Base-by-base conservation (phyloP, 2,113 vertebrate genomes). In the Carassius gibelio region DNA sequence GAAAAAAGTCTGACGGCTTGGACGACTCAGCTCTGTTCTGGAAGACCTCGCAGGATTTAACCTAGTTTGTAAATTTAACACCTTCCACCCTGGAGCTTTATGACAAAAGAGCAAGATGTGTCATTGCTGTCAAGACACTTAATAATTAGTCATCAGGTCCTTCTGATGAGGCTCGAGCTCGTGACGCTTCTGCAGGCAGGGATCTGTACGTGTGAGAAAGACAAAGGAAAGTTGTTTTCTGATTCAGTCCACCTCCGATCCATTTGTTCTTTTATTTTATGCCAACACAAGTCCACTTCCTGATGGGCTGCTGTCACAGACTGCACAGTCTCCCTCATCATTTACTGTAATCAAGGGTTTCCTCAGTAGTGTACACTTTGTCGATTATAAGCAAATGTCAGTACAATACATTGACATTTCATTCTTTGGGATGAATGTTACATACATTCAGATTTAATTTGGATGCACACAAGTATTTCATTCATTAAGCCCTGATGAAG, bases 171-270 rank as follows among this genome's bases (percentile, higher is more conserved):
- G 34, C 66, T 69, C 2, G 36, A 69, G 68, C 14, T 69, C 3
- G 34, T 36, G 66, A 19, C 19, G 9, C 26, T 68, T 68, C 64
- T 34, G 64, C 14, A 1, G 14, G 5, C 62, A 68, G 50, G 87
- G 62, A 90, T 83, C 80, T 90, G 42, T 77, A 86, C 79, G 88
- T 23, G 80, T 68, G 62, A 69, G 45, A 69, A 50, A 81, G 62
- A 81, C 21, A 81, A 57, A 75, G 75, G 8, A 75, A 77, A 61
- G 26, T 45, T 30, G 1, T 23, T 21, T 42, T 57, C 38, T 30
- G 21, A 48, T 71, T 71, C 42, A 57, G 64, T 55, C 48, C 81
- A 82, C 64, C 48, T 71, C 30, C 30, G 17, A 36, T 34, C 26
- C 19, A 55, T 69, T 66, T 11, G 64, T 82, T 82, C 45, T 52